Percentiles rank a stretch among this genome's conserved stretches.
Evolutionary conservation across 2,797 vertebrate genomes (phyloP).

Genomic region (Myotis planiceps): DNA sequence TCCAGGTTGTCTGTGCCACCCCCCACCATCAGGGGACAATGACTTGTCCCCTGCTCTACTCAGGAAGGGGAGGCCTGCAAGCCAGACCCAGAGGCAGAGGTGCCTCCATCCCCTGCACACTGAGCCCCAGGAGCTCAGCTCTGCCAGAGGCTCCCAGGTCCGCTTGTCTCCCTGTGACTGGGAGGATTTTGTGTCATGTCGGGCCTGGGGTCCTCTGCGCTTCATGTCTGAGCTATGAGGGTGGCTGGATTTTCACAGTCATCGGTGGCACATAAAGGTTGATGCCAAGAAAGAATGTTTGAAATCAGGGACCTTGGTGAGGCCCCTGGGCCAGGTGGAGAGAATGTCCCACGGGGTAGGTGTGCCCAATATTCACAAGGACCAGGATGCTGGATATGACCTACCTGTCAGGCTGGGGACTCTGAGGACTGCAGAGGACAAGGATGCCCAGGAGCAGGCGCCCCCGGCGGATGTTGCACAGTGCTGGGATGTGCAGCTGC

Average conservation of each 20-base stretch:
- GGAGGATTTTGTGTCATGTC: not conserved
- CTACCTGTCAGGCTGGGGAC: not conserved
- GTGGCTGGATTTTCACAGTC: not conserved
- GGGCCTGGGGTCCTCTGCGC: not conserved
- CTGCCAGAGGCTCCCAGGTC: not conserved
- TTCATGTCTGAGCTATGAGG: not conserved
- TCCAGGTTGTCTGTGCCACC: not conserved
- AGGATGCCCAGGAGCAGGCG: not conserved
- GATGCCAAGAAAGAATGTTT: not conserved
- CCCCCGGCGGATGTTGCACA: not conserved
- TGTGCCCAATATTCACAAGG: not conserved
- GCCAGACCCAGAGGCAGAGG: not conserved
- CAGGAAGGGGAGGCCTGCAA: not conserved
- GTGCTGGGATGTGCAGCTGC: too few relatives aligned
- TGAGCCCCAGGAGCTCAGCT: not conserved
- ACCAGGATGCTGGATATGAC: not conserved
- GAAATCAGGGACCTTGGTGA: not conserved
- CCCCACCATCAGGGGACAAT: not conserved
- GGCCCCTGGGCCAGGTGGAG: not conserved
- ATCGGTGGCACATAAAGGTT: not conserved
- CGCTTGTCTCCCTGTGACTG: not conserved
- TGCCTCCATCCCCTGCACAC: not conserved
- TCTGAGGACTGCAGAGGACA: not conserved
- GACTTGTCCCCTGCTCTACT: not conserved
- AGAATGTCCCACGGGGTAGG: not conserved